Evolutionary conservation across 2,113 vertebrate genomes (phyloP).

Genomic region (Lamprotornis superbus): DNA sequence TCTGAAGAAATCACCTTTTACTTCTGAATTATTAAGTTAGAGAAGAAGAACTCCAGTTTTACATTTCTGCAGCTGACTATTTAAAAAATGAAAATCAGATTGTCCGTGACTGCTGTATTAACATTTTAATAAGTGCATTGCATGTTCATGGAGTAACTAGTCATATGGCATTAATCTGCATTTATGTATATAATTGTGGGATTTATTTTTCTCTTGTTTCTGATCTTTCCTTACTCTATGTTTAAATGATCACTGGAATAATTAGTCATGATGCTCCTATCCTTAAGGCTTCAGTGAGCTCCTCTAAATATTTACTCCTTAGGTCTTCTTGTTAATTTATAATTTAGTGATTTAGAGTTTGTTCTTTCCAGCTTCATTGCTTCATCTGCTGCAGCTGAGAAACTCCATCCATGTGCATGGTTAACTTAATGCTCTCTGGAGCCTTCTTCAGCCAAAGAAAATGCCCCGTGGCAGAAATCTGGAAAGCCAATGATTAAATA

Average conservation of each 20-base stretch:
- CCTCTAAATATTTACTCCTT: conserved; percentile 24
- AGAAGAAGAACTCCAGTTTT: background rate
- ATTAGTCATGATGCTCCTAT: background rate
- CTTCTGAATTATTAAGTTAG: background rate
- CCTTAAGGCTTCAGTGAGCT: background rate
- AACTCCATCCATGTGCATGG: background rate
- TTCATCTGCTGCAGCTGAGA: background rate
- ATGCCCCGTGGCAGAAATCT: background rate
- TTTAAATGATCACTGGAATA: conserved; percentile 1
- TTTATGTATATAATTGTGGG: conserved; percentile 1
- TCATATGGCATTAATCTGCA: background rate
- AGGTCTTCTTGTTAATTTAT: background rate
- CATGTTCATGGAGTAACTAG: background rate
- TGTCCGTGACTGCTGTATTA: background rate
- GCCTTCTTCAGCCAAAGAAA: background rate
- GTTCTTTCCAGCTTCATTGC: background rate
- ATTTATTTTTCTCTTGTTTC: conserved; percentile 7
- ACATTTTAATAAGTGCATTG: background rate
- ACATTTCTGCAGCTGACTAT: background rate
- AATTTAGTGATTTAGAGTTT: background rate
- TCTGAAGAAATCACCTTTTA: background rate
- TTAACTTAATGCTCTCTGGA: background rate
- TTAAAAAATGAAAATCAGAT: background rate
- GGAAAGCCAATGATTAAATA: background rate
- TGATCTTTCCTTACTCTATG: background rate